Evolutionary conservation across 2,888 invertebrate species (phyloP), one percentile per base, ranked within the genome.

Genomic region (Amphipoea lucens): DNA sequence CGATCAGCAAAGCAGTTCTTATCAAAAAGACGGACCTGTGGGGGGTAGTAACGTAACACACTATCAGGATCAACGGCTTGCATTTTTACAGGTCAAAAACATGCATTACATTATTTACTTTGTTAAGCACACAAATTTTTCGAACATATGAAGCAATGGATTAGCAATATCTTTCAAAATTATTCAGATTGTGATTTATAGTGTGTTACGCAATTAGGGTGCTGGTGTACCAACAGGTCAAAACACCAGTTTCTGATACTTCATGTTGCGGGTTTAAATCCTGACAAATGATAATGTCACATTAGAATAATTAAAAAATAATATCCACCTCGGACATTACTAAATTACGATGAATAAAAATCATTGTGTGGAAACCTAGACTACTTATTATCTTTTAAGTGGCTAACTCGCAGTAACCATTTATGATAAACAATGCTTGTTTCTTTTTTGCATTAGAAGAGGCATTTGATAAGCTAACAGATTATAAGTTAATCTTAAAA

Each of bases 381-480:
- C 36, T 36, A 20, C 36, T 20, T 36, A 20, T 36, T 9, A 36
- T 20, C 4, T 20, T 40, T 36, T 17, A 17, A 40, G 9, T 36
- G 20, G 63, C 63, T 65, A 63, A 20, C 63, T 36, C 36, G 20
- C 36, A 9, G 63, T 63, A 20, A 36, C 9, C 4, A 63, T 20
- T 63, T 9, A 40, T 4, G 4, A 9, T 20, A 9, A 40, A 20
- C 20, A 20, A 5, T 23, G 11, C 2, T 42, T 2, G 12, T 60
- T 29, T 14, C 6, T 36, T 36, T 1, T n/a, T n/a, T 29, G 14
- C 0, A 20, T 29, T 0, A 51, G 4, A 29, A 17, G 0, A 45
- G 6, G 42, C 77, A 0, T 77, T 83, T 60, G 51, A 83, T 12
- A 17, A 40, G 11, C 1, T 54, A 7, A 51, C 14, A 14, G 7